A percentile compares a stretch with the other conserved stretches of the same genome.
Evolutionary conservation across 2,797 vertebrate species (phyloP).

Genomic region (Lagorchestes hirsutus): DNA sequence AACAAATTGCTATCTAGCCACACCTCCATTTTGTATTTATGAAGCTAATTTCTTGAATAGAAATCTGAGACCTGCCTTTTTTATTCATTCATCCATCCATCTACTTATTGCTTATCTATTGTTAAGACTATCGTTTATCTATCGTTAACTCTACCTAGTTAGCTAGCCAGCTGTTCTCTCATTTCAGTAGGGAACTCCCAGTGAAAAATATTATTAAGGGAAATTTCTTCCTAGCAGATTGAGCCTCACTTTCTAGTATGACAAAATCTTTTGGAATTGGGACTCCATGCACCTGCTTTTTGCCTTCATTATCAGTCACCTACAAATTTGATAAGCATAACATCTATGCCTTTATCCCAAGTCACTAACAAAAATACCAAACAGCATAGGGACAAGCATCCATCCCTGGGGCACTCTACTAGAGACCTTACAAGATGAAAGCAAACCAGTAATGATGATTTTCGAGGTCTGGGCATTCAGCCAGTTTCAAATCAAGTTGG

Average conservation of each 20-base stretch:
- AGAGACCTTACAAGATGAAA: neutral
- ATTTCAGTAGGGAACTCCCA: neutral
- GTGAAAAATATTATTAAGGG: neutral
- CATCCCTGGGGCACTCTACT: neutral
- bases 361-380: neutral
- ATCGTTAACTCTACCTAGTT: too few relatives aligned
- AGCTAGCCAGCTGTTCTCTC: neutral
- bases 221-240: neutral
- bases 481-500: neutral
- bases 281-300: neutral
- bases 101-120: neutral
- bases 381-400: too few relatives aligned
- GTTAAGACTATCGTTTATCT: too few relatives aligned
- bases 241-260: neutral
- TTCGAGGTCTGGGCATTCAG: neutral
- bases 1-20: neutral
- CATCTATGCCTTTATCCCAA: neutral
- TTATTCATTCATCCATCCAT: neutral
- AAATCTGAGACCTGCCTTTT: neutral
- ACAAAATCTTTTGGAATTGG: neutral
- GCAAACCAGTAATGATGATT: neutral
- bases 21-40: neutral
- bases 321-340: neutral
- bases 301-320: neutral
- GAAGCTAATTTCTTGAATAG: neutral